Conservation (phyloP, 2,888 invertebrate genomes). For the Kuschelorhynchus macadamiae region DNA sequence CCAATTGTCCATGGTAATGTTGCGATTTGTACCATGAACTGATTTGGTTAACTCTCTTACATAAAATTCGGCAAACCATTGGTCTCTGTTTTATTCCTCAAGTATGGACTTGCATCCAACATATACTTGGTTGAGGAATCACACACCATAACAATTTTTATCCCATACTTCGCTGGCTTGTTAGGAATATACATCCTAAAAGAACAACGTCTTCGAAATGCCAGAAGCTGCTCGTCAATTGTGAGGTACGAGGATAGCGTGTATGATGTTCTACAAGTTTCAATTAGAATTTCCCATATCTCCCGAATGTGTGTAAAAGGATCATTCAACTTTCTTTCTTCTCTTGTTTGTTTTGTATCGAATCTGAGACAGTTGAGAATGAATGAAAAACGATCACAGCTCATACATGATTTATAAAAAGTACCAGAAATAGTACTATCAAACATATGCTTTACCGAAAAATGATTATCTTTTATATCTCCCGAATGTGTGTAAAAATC, state of each 20-base stretch:
- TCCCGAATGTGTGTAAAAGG: constrained; percentile 40
- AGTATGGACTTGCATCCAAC: constrained; percentile 33
- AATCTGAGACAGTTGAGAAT: no score
- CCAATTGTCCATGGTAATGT: constrained; percentile 39
- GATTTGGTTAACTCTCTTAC: constrained; percentile 17
- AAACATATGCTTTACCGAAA: no score
- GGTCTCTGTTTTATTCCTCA: constrained; percentile 58
- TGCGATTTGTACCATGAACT: constrained; percentile 37
- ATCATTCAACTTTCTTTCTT: constrained; percentile 44
- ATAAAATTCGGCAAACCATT: constrained; percentile 53
- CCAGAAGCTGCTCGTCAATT: constrained; percentile 36
- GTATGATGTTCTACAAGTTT: constrained; percentile 28
- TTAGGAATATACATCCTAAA: constrained; percentile 47
- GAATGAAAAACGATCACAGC: no score
- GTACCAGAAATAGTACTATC: no score
- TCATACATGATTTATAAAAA: no score
- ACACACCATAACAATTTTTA: constrained; percentile 54
- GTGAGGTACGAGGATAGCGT: constrained; percentile 31
- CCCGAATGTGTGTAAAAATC: constrained; percentile 6
- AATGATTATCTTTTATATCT: no score
- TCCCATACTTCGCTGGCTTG: constrained; percentile 27
- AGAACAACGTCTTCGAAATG: constrained; percentile 30
- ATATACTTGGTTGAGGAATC: constrained; percentile 49
- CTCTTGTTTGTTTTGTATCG: no score
- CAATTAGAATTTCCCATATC: constrained; percentile 52